phyloP scores from a whole-genome alignment of 2,888 invertebrate species.

The Tetranychus truncatus region DNA sequence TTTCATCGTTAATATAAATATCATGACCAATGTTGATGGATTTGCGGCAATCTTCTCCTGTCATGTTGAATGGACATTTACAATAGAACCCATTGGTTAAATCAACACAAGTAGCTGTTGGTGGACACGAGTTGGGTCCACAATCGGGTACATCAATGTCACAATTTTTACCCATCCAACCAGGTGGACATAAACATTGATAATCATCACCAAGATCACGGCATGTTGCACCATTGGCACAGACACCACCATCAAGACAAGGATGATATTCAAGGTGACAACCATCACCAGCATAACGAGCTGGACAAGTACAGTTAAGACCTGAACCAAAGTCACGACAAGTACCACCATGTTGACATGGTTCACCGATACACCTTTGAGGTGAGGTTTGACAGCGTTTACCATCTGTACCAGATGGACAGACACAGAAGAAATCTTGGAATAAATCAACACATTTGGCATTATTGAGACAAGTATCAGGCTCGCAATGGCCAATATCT shows the following conservation, averaged over 20 bases:
- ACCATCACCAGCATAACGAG: conserved; percentile 65
- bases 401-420: conserved; percentile 50
- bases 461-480: conserved; percentile 71
- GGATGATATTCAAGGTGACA: conserved; percentile 76
- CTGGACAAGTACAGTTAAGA: conserved; percentile 75
- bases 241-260: conserved; percentile 38
- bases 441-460: conserved; percentile 76
- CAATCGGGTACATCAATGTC: conserved; percentile 78
- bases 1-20: conserved; percentile 70
- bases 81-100: conserved; percentile 77
- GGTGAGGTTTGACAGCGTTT: conserved; percentile 92
- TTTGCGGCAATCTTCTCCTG: conserved; percentile 88
- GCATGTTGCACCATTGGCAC: conserved; percentile 81
- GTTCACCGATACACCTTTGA: conserved; percentile 75
- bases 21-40: conserved; percentile 97
- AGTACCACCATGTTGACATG: conserved; percentile 86
- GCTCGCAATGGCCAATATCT: conserved; percentile 69
- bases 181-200: conserved; percentile 65
- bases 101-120: conserved; percentile 78
- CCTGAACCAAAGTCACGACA: conserved; percentile 91
- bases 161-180: conserved; percentile 54
- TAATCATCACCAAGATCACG: conserved; percentile 41
- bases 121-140: conserved; percentile 79
- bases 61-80: conserved; percentile 87
- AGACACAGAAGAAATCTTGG: conserved; percentile 78